phyloP scores from a whole-genome alignment of 2,113 vertebrate genomes.

The Psittacara wagleri region DNA sequence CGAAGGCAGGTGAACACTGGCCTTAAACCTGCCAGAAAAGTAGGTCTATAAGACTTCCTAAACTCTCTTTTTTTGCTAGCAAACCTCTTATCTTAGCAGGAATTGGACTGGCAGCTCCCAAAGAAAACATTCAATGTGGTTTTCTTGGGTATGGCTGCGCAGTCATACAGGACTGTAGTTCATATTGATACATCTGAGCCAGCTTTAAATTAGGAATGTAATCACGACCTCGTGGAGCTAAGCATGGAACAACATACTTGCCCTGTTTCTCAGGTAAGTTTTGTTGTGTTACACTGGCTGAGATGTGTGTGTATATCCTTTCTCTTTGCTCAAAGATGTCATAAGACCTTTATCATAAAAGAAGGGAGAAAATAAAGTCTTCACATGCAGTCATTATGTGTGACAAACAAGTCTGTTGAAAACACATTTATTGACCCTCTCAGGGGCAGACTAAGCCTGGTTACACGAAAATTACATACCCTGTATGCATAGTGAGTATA shows the following conservation, averaged over 20 bases:
- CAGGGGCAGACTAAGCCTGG: neutral
- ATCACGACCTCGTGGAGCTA: neutral
- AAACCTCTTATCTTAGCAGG: neutral
- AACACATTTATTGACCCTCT: neutral
- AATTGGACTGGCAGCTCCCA: neutral
- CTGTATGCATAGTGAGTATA: accelerated
- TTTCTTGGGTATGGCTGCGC: neutral
- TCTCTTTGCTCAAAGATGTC: neutral
- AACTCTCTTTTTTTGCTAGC: neutral
- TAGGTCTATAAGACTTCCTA: neutral
- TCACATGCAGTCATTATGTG: neutral
- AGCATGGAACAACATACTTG: neutral
- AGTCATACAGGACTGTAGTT: neutral
- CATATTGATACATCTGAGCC: neutral
- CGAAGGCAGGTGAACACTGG: neutral
- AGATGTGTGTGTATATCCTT: neutral
- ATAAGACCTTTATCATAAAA: neutral
- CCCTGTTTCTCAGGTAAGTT: neutral
- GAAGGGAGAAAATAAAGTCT: neutral
- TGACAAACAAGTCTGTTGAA: neutral
- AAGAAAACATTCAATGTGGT: neutral
- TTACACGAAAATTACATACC: neutral
- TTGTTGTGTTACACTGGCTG: neutral
- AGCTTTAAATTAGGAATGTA: neutral
- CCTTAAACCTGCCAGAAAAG: neutral